Conservation (phyloP, 2,888 invertebrate genomes). For the Archips crataeganus region DNA sequence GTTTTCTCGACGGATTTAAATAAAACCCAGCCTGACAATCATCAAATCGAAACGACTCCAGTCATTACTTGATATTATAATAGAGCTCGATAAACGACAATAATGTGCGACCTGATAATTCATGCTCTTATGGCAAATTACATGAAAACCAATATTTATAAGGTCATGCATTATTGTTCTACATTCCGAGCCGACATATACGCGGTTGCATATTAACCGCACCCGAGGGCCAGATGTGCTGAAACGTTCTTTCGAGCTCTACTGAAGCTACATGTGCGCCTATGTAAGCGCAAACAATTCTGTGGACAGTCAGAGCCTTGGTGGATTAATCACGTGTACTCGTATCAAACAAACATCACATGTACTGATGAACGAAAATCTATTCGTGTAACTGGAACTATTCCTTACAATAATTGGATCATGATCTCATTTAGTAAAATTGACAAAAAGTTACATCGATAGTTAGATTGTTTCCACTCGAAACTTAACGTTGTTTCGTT, state of each 20-base stretch:
- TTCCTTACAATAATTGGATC: neutral
- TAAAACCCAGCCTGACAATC: neutral
- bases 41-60: neutral
- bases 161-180: too few relatives aligned
- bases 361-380: constrained; percentile 21
- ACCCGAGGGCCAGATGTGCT: constrained; percentile 19
- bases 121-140: too few relatives aligned
- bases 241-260: constrained; percentile 33
- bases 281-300: constrained; percentile 38
- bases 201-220: too few relatives aligned
- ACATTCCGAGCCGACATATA: too few relatives aligned
- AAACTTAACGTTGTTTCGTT: neutral
- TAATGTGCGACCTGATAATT: too few relatives aligned
- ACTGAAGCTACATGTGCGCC: constrained; percentile 31
- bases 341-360: constrained; percentile 44
- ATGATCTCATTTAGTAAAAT: neutral
- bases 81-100: too few relatives aligned
- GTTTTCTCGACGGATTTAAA: neutral
- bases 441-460: neutral
- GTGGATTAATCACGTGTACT: constrained; percentile 49
- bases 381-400: neutral
- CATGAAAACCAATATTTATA: too few relatives aligned
- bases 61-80: neutral
- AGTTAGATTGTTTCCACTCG: neutral
- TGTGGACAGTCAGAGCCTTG: constrained; percentile 45